Percentiles rank a stretch among this genome's conserved stretches.
Evolutionary conservation across 2,113 vertebrate species (phyloP).

Genomic region (Turnix velox): DNA sequence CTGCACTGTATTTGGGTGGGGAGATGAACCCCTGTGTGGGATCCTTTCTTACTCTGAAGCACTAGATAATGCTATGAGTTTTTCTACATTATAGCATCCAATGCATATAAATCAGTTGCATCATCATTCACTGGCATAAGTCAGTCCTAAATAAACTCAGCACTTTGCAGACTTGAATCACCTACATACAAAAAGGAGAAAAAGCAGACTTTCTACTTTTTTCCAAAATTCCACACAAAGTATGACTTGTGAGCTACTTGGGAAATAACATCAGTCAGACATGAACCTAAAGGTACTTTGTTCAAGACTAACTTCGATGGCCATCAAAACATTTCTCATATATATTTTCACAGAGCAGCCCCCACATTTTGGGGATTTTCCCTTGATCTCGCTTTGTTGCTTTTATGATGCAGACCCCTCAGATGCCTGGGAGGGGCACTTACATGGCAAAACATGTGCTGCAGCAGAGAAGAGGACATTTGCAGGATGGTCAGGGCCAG

Average conservation of each 20-base stretch:
- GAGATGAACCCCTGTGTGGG: not conserved
- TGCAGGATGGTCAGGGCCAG: not conserved
- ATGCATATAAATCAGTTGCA: not conserved
- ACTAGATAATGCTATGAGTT: not conserved
- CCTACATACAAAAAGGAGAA: not conserved
- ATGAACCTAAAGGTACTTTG: not conserved
- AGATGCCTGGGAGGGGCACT: accelerated
- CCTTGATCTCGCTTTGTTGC: not conserved
- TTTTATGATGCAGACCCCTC: not conserved
- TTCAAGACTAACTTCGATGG: not conserved
- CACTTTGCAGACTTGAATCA: not conserved
- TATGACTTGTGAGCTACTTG: not conserved
- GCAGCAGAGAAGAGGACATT: accelerated
- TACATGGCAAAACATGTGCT: accelerated
- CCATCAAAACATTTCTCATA: not conserved
- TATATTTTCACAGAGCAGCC: not conserved
- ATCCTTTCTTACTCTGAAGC: not conserved
- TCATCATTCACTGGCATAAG: not conserved
- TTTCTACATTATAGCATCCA: not conserved
- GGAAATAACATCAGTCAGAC: not conserved
- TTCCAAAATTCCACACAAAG: not conserved
- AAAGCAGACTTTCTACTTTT: not conserved
- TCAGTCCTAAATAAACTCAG: not conserved
- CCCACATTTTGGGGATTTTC: not conserved
- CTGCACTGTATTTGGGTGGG: not conserved